Evolutionary conservation across 2,888 invertebrate genomes (phyloP).

Genomic region (Antheraea assamensis): DNA sequence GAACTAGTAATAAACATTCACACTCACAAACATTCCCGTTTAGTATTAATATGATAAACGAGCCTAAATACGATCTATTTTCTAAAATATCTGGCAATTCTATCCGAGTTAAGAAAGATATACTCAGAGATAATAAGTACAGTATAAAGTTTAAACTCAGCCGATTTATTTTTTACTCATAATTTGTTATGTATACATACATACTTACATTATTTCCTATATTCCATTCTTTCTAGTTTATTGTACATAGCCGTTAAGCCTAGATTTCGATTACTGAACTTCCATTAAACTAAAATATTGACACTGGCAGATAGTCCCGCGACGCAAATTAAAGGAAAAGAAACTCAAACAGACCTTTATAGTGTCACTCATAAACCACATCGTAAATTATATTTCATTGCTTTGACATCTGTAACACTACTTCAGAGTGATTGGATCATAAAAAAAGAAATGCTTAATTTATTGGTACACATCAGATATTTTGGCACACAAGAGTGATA

Average conservation of each 20-base stretch:
- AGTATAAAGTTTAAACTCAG: no score
- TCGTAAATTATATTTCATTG: conserved; percentile 10
- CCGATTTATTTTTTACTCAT: no score
- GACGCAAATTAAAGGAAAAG: not conserved
- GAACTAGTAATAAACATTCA: no score
- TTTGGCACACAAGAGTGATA: not conserved
- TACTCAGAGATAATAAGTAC: no score
- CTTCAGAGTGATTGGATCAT: conserved; percentile 11
- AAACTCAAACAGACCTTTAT: not conserved
- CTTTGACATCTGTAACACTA: conserved; percentile 9
- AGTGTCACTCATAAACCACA: not conserved
- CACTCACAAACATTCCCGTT: no score
- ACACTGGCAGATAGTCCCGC: no score
- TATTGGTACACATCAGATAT: conserved; percentile 7
- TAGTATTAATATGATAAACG: no score
- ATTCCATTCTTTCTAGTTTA: not conserved
- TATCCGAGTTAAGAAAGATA: no score
- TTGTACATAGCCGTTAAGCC: not conserved
- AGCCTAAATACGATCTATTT: no score
- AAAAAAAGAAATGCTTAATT: conserved; percentile 1
- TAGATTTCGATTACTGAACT: not conserved
- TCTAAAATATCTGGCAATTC: no score
- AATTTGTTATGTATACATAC: no score
- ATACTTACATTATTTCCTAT: no score
- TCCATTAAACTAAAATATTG: not conserved